Evolutionary conservation across 2,888 invertebrate genomes (phyloP), one percentile per base, ranked within the genome.

Genomic region (Blera fallax): DNA sequence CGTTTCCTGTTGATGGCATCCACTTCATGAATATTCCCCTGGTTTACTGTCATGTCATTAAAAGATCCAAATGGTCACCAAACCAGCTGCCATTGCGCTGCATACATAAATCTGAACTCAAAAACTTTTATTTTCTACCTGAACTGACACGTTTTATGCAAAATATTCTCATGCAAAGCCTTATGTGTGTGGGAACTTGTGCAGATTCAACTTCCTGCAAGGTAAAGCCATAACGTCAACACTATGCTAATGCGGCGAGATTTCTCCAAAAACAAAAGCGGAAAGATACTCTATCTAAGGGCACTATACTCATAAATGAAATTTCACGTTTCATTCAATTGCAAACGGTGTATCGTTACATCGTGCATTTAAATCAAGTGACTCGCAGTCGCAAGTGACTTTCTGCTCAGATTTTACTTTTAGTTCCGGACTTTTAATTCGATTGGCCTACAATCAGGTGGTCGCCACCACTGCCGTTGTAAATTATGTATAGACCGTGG

Each of bases 381-480:
- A 2, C 11, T 24, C 24, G 24, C 6, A 34, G 1, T n/a, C n/a
- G n/a, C n/a, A n/a, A n/a, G n/a, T n/a, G 29, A 70, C 45, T 70
- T 58, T 58, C 45, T 45, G 56, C n/a, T 58, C 43, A 5, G 14
- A 10, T 16, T 43, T 69, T 64, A 27, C 54, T 43, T 62, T 62
- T 21, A 27, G 52, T 64, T 78, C 43, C 62, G 62, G 69, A 43
- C 8, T 45, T 27, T 43, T 16, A 54, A 14, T 21, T 65, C 64
- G 56, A 65, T 54, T 70, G 27, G 18, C 58, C 56, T 64, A 64
- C 64, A 27, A 54, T 43, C 32, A 50, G 52, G 69, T 52, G 40
- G 3, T 52, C 37, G 60, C 8, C 37, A 52, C n/a, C 37, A 29
- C 24, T 56, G 11, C 37, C 29, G 18, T 21, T 60, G 60, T 27